Conservation (phyloP, 37 sponge, comb jelly and placozoan genomes). For the Chondrilla cf. caribensis region DNA sequence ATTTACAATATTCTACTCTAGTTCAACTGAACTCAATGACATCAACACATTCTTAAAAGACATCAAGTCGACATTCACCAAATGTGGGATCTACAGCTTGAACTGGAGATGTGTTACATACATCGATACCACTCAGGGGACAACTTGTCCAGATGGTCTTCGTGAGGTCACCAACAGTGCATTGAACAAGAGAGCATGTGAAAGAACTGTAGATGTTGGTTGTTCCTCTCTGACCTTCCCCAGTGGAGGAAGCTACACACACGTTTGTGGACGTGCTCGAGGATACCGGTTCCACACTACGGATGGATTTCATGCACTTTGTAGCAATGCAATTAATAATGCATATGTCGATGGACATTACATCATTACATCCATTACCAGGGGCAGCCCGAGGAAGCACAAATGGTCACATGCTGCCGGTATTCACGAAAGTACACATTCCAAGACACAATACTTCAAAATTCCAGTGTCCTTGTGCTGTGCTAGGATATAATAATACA, state of each 20-base stretch:
- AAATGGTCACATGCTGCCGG: neutral
- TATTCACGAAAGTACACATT: neutral
- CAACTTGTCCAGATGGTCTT: neutral
- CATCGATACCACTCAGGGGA: neutral
- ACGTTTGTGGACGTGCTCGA: constrained; percentile 2
- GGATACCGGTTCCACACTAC: neutral
- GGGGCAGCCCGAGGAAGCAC: neutral
- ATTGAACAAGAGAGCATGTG: constrained; percentile 5
- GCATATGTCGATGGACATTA: neutral
- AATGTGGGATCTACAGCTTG: neutral
- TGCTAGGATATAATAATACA: no score
- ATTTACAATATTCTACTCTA: no score
- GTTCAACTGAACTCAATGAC: neutral
- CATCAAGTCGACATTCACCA: neutral
- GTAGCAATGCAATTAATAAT: neutral
- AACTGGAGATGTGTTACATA: constrained; percentile 6
- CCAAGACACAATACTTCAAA: neutral
- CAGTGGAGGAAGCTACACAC: neutral
- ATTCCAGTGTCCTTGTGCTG: neutral
- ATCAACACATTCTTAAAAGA: no score
- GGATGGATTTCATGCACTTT: neutral
- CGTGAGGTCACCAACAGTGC: constrained; percentile 1
- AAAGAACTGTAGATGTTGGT: neutral
- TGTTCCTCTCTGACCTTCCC: constrained; percentile 4
- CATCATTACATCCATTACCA: neutral